Evolutionary conservation across 64 coral and sea anemone genomes (phyloP).

Genomic region (Montipora capricornis): DNA sequence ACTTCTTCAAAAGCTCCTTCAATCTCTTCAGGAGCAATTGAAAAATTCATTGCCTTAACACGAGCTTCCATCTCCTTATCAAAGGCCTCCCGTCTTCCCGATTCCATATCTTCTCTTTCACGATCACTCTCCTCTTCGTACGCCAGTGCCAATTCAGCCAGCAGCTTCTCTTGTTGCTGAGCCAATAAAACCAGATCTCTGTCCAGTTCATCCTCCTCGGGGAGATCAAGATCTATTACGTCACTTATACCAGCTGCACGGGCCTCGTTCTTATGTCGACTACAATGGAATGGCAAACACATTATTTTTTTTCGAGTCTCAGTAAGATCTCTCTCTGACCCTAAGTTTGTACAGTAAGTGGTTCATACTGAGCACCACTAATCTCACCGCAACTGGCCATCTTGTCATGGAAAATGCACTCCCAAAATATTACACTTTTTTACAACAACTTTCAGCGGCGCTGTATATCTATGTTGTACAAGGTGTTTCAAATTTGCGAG

Average conservation of each 20-base stretch:
- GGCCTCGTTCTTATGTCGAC: constrained; percentile 94
- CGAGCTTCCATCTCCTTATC: constrained; percentile 96
- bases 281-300: constrained; percentile 8
- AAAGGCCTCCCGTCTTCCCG: constrained; percentile 80
- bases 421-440: too few species aligned
- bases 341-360: too few species aligned
- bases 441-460: too few species aligned
- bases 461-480: too few species aligned
- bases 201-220: constrained; percentile 90
- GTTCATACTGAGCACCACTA: too few species aligned
- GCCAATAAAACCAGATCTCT: constrained; percentile 86
- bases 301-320: not conserved
- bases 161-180: constrained; percentile 90
- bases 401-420: too few species aligned
- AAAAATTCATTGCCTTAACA: constrained; percentile 83
- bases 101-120: constrained; percentile 85
- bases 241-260: constrained; percentile 90
- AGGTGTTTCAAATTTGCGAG: too few species aligned
- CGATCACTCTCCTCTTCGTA: constrained; percentile 90
- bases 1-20: constrained; percentile 89
- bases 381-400: too few species aligned
- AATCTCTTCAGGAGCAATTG: constrained; percentile 78
- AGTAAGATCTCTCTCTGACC: too few species aligned
- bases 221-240: constrained; percentile 96
- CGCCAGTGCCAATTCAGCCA: constrained; percentile 87